Percentiles rank a stretch among this genome's conserved stretches.
Evolutionary conservation across 2,113 vertebrate species (phyloP).

Genomic region (Coracopsis vasa): DNA sequence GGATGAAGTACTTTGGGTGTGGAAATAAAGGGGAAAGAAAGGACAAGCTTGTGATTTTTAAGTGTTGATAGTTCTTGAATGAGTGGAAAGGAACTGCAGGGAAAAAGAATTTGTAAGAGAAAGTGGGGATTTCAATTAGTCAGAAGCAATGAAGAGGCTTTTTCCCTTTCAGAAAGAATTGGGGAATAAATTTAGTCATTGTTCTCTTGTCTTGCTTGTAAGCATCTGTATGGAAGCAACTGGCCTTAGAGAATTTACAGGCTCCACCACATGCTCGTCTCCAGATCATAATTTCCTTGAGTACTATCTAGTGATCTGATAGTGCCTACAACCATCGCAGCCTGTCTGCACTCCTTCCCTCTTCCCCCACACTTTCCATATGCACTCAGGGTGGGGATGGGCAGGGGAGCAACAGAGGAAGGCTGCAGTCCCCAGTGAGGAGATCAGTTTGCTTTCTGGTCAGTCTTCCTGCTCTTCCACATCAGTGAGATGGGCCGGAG

Average conservation of each 20-base stretch:
- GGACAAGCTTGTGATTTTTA: constrained; percentile 6
- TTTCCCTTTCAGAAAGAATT: neutral
- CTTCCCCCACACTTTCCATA: neutral
- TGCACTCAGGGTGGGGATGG: neutral
- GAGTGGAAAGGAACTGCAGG: neutral
- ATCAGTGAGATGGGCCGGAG: neutral
- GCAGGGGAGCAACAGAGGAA: neutral
- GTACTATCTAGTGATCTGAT: neutral
- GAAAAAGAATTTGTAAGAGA: neutral
- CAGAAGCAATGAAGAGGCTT: neutral
- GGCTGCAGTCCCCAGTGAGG: neutral
- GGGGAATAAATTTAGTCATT: neutral
- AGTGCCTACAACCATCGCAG: neutral
- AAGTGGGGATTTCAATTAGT: neutral
- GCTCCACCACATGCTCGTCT: neutral
- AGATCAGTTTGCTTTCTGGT: neutral
- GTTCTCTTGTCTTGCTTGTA: neutral
- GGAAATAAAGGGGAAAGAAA: constrained; percentile 29
- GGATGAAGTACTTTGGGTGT: constrained; percentile 11
- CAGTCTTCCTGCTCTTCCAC: neutral
- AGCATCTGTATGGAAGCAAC: neutral
- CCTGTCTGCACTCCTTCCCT: neutral
- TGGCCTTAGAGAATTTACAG: neutral
- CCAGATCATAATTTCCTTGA: neutral
- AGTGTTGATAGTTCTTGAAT: neutral